These are phyloP conservation scores for Phalacrocorax brasilianus DNA, from an alignment of 2,113 vertebrate genomes.

Conservation along the genomic window DNA sequence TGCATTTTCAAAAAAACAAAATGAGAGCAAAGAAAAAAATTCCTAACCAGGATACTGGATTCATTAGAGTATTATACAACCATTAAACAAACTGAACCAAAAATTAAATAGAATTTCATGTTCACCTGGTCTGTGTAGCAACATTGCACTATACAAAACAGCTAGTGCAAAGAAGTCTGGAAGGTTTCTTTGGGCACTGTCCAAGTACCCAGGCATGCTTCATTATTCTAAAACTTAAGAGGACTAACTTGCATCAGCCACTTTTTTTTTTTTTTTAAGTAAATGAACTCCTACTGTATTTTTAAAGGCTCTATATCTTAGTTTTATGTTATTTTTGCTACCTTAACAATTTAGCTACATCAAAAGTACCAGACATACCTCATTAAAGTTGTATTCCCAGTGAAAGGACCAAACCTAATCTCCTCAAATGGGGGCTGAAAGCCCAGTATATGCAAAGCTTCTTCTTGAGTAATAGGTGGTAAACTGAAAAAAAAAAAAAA, in stretches of 20 bases:
- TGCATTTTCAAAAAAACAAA: not conserved
- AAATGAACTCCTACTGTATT: not conserved
- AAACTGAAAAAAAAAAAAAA: slow-evolving; percentile 72
- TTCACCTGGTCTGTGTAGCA: not conserved
- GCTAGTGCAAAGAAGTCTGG: not conserved
- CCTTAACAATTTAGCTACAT: not conserved
- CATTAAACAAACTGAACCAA: not conserved
- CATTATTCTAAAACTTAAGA: not conserved
- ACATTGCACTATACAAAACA: accelerated
- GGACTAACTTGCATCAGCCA: not conserved
- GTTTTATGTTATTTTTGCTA: not conserved
- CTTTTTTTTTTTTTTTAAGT: not conserved
- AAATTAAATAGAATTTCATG: not conserved
- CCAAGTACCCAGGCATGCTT: not conserved
- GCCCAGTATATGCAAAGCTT: slow-evolving; percentile 93
- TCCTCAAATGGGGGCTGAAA: slow-evolving; percentile 98
- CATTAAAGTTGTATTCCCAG: slow-evolving; percentile 98
- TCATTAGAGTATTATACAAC: not conserved
- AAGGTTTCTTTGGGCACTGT: not conserved
- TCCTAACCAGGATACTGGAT: not conserved
- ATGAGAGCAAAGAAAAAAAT: not conserved
- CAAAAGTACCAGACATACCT: slow-evolving; percentile 74
- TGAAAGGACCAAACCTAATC: slow-evolving; percentile 97
- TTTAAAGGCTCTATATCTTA: not conserved
- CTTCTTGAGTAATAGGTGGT: slow-evolving; percentile 95